phyloP scores from a whole-genome alignment of 2,797 vertebrate species.

The Cirrhinus mrigala region DNA sequence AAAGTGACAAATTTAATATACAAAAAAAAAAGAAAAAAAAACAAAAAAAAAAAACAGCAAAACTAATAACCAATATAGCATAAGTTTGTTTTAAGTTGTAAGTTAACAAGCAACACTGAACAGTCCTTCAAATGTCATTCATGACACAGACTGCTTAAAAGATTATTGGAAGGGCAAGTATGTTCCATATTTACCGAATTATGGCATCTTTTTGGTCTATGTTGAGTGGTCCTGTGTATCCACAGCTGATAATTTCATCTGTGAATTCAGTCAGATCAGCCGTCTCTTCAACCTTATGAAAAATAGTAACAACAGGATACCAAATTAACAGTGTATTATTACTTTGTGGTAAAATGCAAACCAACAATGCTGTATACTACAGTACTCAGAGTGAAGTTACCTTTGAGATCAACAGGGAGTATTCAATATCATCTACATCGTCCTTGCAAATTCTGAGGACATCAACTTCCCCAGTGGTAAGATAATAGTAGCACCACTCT shows the following conservation, averaged over 20 bases:
- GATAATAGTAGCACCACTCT: slow-evolving; percentile 3
- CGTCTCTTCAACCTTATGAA: not conserved
- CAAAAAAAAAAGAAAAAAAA: too few relatives aligned
- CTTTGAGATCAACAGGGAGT: not conserved
- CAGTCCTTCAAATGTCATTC: not conserved
- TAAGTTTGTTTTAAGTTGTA: not conserved
- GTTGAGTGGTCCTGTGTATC: not conserved
- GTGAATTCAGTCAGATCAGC: slow-evolving; percentile 9
- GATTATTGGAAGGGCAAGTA: not conserved
- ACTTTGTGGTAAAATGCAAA: not conserved
- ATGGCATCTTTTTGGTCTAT: not conserved
- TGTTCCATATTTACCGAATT: not conserved
- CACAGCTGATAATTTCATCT: not conserved
- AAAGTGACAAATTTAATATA: not conserved
- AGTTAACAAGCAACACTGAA: not conserved
- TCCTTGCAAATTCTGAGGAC: not conserved
- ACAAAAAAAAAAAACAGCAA: too few relatives aligned
- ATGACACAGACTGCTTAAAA: not conserved
- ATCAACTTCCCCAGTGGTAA: not conserved
- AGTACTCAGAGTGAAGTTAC: not conserved
- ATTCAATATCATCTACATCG: not conserved
- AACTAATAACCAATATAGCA: too few relatives aligned
- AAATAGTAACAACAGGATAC: not conserved
- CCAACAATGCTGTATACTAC: not conserved
- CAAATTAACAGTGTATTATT: not conserved